Evolutionary conservation across 2,113 vertebrate species (phyloP).

Genomic region (Oreochromis spilurus): DNA sequence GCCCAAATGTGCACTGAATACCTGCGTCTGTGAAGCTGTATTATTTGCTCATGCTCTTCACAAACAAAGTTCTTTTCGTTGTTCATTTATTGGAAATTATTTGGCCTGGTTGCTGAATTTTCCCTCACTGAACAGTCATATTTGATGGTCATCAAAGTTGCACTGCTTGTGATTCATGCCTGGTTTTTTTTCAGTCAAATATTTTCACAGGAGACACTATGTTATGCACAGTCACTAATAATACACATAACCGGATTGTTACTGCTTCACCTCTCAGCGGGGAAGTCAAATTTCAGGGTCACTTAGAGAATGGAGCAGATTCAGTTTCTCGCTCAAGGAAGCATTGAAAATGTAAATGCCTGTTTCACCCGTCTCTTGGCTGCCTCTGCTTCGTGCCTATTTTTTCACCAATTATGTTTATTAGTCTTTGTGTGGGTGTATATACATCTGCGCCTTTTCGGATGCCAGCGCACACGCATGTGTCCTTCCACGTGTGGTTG

Average conservation of each 20-base stretch:
- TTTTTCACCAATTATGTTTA: conserved; percentile 1
- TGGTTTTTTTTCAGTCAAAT: background rate
- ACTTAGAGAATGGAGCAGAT: background rate
- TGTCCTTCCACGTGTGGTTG: background rate
- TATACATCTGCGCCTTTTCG: background rate
- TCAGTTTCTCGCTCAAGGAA: background rate
- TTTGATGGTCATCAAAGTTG: background rate
- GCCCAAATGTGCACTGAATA: background rate
- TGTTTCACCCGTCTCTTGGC: background rate
- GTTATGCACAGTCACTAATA: background rate
- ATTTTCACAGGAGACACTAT: background rate
- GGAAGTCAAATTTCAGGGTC: background rate
- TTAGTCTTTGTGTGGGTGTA: conserved; percentile 17
- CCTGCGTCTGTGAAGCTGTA: background rate
- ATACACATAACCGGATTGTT: background rate
- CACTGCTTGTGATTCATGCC: background rate
- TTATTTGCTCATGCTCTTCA: background rate
- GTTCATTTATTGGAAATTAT: background rate
- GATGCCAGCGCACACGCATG: background rate
- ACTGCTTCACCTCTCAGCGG: background rate
- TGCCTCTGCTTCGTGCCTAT: background rate
- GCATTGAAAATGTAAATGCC: background rate
- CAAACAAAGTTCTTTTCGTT: background rate
- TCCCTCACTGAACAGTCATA: background rate
- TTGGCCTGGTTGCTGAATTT: background rate